Percentiles rank a stretch among this genome's conserved stretches.
Evolutionary conservation across 23 tunicate species (phyloP).

Genomic region (Phallusia fumigata): DNA sequence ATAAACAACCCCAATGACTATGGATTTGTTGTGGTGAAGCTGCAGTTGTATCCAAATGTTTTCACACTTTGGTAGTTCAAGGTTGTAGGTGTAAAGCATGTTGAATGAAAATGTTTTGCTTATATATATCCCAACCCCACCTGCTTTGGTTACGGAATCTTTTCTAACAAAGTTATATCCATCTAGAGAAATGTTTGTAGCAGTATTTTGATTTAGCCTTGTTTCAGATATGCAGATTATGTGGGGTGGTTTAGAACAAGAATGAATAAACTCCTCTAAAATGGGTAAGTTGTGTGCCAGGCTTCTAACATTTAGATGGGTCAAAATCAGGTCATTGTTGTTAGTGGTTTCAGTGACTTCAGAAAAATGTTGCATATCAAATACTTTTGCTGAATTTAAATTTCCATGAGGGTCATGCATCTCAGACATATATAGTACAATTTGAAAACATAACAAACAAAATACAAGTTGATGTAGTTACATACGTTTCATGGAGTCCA

Average conservation of each 20-base stretch:
- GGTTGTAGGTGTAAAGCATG: not conserved
- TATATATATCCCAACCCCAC: constrained; percentile 27
- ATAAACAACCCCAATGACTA: not conserved
- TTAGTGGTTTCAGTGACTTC: not conserved
- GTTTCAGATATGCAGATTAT: constrained; percentile 17
- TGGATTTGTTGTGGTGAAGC: not conserved
- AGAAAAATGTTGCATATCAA: not conserved
- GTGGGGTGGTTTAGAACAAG: not conserved
- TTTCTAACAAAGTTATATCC: not conserved
- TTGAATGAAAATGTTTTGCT: not conserved
- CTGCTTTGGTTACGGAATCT: constrained; percentile 16
- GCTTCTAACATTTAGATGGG: constrained; percentile 1
- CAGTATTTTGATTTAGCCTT: not conserved
- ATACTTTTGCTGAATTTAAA: not conserved
- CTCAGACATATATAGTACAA: not conserved
- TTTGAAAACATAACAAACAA: not conserved
- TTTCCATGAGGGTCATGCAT: not conserved
- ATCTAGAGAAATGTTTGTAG: not conserved
- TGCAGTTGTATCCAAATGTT: constrained; percentile 1
- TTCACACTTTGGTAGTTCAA: constrained; percentile 1
- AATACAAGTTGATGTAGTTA: not conserved
- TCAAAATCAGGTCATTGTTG: not conserved
- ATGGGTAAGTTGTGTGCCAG: constrained; percentile 11
- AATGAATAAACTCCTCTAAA: not conserved
- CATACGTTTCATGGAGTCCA: constrained; percentile 1